These are phyloP conservation scores for Acropora tenuis DNA, from an alignment of 64 coral and sea anemone genomes.

Conservation along the genomic window DNA sequence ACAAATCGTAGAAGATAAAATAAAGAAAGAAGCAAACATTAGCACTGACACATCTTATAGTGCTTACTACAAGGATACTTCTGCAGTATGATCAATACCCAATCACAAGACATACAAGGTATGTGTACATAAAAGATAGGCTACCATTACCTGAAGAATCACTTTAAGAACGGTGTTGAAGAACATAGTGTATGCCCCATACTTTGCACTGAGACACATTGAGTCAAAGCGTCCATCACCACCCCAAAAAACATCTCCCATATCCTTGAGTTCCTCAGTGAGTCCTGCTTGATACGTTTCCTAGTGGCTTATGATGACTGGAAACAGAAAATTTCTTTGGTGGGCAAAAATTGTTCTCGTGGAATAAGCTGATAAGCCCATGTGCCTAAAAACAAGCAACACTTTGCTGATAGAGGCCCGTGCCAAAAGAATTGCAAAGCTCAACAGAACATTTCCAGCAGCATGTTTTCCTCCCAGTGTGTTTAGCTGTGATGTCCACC, in stretches of 20 bases:
- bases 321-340: too few species aligned
- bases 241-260: neutral
- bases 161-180: slow-evolving; percentile 9
- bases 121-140: slow-evolving; percentile 28
- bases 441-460: too few species aligned
- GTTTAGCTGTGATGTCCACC: too few species aligned
- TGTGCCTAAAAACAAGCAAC: too few species aligned
- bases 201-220: slow-evolving; percentile 46
- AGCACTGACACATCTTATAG: neutral
- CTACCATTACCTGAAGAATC: neutral
- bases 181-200: slow-evolving; percentile 36
- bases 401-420: too few species aligned
- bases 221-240: slow-evolving; percentile 50
- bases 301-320: too few species aligned
- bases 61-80: neutral
- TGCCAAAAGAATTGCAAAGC: too few species aligned
- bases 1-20: neutral
- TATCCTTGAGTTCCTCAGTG: too few species aligned
- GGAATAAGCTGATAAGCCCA: too few species aligned
- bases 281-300: too few species aligned
- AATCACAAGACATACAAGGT: neutral
- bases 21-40: neutral
- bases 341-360: too few species aligned
- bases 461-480: too few species aligned
- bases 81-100: neutral